Percentiles rank a stretch among this genome's conserved stretches.
These are phyloP conservation scores for Myrmecobius fasciatus DNA, from an alignment of 2,113 vertebrate genomes.

Conservation along the genomic window DNA sequence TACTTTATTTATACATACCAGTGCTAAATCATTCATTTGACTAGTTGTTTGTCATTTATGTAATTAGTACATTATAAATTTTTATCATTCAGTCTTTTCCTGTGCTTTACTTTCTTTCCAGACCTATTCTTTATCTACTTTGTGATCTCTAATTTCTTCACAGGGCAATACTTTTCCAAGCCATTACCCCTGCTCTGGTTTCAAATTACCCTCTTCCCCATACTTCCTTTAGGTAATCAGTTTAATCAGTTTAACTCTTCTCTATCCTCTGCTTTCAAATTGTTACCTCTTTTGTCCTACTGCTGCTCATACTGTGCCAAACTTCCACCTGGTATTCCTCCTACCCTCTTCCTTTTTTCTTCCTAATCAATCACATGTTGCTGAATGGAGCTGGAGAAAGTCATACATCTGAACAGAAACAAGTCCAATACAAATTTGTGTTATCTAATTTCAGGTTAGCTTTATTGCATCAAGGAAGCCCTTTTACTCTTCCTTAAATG, in stretches of 20 bases:
- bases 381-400: neutral
- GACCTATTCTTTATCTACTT: neutral
- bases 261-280: neutral
- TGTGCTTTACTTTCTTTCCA: neutral
- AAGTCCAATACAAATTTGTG: neutral
- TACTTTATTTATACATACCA: neutral
- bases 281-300: neutral
- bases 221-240: neutral
- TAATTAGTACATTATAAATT: neutral
- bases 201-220: neutral
- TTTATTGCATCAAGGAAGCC: neutral
- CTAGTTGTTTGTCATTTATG: neutral
- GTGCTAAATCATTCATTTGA: neutral
- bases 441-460: neutral
- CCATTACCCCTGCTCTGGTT: neutral
- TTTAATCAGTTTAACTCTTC: neutral
- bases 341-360: neutral
- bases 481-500: neutral
- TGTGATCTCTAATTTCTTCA: neutral
- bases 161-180: neutral
- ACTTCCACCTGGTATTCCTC: neutral
- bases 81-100: neutral
- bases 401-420: neutral
- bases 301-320: neutral
- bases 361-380: neutral